Base-by-base conservation (phyloP, 2,888 invertebrate species). In the Bembecia ichneumoniformis region DNA sequence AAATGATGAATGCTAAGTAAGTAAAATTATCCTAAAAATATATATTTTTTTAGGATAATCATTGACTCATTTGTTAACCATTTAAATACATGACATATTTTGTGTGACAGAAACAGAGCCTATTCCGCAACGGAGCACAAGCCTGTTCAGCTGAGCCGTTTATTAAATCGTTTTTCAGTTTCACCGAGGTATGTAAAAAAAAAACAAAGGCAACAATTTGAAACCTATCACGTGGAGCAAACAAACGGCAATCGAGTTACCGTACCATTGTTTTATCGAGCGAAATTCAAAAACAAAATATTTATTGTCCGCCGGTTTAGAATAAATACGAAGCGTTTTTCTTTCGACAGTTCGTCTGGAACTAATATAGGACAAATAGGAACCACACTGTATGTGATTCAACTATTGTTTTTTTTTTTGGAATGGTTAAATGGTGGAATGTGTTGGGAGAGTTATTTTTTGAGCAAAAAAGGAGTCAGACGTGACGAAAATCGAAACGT, bases 161-260 rank as follows among this genome's bases (percentile, higher is more conserved):
- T 7, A 28, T 7, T 7, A 28, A 28, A 5, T 28, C 5, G 28
- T 28, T 28, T 28, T 28, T 28, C 28, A 28, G 3, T 28, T 28
- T 28, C 28, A 28, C 9, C 2, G 28, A 9, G 28, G 28, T 2
- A 28, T 7, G 5, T 55, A 71, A 71, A 68, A 64, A 68, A 71
- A 74, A 72, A 77, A 71, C 75, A 77, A 80, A 78, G 68, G 77
- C 61, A 71, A 68, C 69, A 74, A 77, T 77, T 77, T 77, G 77
- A 73, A 77, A 74, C 64, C 66, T 63, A 64, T 66, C 65, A 65
- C 62, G 59, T 60, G 57, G 56, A 58, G 60, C 60, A 62, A 66
- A 66, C 54, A 62, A 73, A 76, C 67, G 72, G 54, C 54, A 64
- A 56, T 58, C 55, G 56, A 55, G 51, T 14, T 46, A 56, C 56